phyloP scores from a whole-genome alignment of 2,797 vertebrate species.

The Pagetopsis macropterus region DNA sequence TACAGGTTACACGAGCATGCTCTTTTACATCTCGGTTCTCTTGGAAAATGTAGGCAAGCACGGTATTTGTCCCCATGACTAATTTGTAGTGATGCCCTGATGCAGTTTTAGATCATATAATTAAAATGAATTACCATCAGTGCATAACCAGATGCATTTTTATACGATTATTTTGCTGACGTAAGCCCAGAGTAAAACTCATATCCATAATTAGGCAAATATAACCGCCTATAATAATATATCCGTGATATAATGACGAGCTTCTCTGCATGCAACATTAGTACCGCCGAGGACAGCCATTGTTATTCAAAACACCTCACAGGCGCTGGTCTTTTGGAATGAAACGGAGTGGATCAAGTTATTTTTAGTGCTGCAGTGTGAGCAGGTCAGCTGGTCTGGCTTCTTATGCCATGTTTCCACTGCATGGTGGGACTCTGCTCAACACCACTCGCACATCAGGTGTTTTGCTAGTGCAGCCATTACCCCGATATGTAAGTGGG shows the following conservation, averaged over 20 bases:
- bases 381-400: background rate
- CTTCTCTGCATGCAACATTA: background rate
- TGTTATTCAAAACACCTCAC: constrained; percentile 1
- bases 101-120: background rate
- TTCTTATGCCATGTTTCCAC: too few species aligned
- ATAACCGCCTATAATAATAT: background rate
- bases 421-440: too few species aligned
- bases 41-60: constrained; percentile 2
- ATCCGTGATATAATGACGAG: background rate
- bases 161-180: background rate
- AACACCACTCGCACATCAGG: too few species aligned
- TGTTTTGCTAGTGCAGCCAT: too few species aligned
- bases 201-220: background rate
- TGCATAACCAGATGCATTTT: background rate
- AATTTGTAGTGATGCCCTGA: too few species aligned
- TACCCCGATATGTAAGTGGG: too few species aligned
- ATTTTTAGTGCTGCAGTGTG: constrained; percentile 3
- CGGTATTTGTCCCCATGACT: background rate
- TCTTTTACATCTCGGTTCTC: constrained; percentile 6
- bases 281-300: background rate
- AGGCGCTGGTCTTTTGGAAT: constrained; percentile 1
- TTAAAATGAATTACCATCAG: background rate
- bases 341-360: constrained; percentile 6
- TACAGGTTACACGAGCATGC: constrained; percentile 20
- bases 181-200: background rate